A percentile compares a stretch with the other conserved stretches of the same genome.
Evolutionary conservation across 2,797 vertebrate genomes (phyloP).

Genomic region (Diplodus sargus): DNA sequence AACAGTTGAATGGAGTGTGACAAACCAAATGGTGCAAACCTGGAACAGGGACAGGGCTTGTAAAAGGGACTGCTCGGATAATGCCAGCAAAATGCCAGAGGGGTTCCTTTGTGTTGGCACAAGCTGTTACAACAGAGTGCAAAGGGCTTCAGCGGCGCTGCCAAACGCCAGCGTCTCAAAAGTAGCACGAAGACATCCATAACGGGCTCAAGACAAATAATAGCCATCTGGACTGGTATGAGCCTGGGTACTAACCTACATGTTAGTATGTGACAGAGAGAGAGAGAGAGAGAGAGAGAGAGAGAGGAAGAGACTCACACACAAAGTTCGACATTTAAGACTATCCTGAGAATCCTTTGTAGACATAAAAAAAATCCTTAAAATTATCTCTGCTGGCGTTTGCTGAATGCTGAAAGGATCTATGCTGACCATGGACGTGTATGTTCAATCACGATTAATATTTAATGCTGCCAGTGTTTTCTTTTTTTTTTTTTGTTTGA

Average conservation of each 20-base stretch:
- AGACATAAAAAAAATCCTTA: constrained; percentile 17
- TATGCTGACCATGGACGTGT: background rate
- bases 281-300: background rate
- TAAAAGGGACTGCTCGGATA: constrained; percentile 40
- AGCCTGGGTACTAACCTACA: constrained; percentile 34
- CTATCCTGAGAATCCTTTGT: constrained; percentile 28
- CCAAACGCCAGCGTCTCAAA: constrained; percentile 71
- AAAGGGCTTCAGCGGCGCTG: constrained; percentile 49
- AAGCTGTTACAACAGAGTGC: constrained; percentile 60
- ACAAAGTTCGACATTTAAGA: constrained; percentile 46
- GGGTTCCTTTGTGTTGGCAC: constrained; percentile 63
- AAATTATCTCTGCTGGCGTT: constrained; percentile 1
- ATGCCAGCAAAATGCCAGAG: constrained; percentile 67
- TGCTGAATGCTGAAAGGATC: constrained; percentile 13
- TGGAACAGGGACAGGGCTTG: constrained; percentile 48
- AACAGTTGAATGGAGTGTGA: constrained; percentile 32
- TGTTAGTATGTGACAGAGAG: constrained; percentile 14
- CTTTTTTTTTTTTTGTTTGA: background rate
- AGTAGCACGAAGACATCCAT: constrained; percentile 59
- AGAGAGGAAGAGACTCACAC: background rate
- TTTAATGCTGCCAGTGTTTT: background rate
- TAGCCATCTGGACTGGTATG: constrained; percentile 53
- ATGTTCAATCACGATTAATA: constrained; percentile 21
- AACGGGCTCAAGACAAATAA: constrained; percentile 56
- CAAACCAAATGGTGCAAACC: constrained; percentile 37